phyloP scores from a whole-genome alignment of 2,113 vertebrate genomes.

The Struthidea cinerea region DNA sequence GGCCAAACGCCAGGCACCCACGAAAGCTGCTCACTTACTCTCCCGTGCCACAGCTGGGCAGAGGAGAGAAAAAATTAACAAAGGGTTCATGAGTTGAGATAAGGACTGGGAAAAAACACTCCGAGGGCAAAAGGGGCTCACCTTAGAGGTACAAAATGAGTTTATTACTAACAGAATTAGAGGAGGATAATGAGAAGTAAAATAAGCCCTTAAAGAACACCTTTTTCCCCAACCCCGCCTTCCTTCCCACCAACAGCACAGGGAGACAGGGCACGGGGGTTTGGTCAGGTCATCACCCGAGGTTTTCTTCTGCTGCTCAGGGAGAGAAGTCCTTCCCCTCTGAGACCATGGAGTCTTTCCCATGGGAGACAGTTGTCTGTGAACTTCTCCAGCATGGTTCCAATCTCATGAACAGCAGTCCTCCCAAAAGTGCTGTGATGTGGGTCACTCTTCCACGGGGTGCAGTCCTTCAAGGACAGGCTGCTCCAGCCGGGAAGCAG shows the following conservation, averaged over 20 bases:
- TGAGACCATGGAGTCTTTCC: not conserved
- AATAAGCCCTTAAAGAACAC: not conserved
- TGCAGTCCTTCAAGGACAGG: not conserved
- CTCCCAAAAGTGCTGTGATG: not conserved
- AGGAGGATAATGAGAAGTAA: not conserved
- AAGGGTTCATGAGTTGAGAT: not conserved
- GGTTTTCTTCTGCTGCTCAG: not conserved
- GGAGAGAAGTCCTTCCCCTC: not conserved
- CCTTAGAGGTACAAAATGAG: not conserved
- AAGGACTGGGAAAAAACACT: not conserved
- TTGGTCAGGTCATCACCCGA: not conserved
- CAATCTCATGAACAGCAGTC: not conserved
- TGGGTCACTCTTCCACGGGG: not conserved
- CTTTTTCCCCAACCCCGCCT: not conserved
- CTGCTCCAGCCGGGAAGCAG: not conserved
- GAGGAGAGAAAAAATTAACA: not conserved
- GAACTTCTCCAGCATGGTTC: not conserved
- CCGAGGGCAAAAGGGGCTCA: not conserved
- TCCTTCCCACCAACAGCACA: accelerated
- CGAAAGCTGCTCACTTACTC: not conserved
- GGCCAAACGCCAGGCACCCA: not conserved
- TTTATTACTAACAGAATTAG: not conserved
- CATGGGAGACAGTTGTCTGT: not conserved
- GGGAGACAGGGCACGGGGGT: not conserved
- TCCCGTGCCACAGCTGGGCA: not conserved